Evolutionary conservation across 2,113 vertebrate genomes (phyloP), one percentile per base, ranked within the genome.

Genomic region (Opisthocomus hoazin): DNA sequence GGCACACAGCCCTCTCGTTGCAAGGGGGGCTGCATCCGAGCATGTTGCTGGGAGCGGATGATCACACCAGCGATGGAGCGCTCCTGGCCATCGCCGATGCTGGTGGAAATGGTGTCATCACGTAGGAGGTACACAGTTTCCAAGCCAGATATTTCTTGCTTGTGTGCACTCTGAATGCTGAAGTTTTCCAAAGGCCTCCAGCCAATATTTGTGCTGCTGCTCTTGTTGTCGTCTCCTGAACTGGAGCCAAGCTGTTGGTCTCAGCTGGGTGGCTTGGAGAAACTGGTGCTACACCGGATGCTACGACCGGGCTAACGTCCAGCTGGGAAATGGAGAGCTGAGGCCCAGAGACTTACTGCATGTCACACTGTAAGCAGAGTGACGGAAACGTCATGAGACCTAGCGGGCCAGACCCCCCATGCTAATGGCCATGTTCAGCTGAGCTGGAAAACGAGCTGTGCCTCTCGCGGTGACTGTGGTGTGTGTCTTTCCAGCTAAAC

Each of bases 391-490:
- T 19, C 4, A 1, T 32, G n/a, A 21, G 24, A 23, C 15, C 34
- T 78, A 27, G 24, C 1, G 1, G 24, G 41, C 4, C 41, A 53
- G 56, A 11, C 10, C 32, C 37, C 12, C 16, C 3, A 1, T 1
- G 7, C 8, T 80, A 39, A 39, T 1, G 45, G 12, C 30, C 11
- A 4, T 20, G 51, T 19, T 45, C 61, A 68, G 71, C 70, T 68
- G 80, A 57, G 64, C 45, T 77, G 81, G 45, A 45, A 34, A 56
- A 37, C 23, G 87, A 88, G 85, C 63, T 29, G 58, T 4, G 21
- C 77, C 45, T 36, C 80, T 81, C 5, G 0, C 3, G 2, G 34
- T 2, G 3, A 23, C 56, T 8, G 17, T 24, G 36, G 15, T 15
- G 24, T 36, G 61, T 30, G 43, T 48, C 57, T 79, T 30, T 56